A percentile compares a stretch with the other conserved stretches of the same genome.
Evolutionary conservation across 2,113 vertebrate species (phyloP).

Genomic region (Trematocara unimaculatum): DNA sequence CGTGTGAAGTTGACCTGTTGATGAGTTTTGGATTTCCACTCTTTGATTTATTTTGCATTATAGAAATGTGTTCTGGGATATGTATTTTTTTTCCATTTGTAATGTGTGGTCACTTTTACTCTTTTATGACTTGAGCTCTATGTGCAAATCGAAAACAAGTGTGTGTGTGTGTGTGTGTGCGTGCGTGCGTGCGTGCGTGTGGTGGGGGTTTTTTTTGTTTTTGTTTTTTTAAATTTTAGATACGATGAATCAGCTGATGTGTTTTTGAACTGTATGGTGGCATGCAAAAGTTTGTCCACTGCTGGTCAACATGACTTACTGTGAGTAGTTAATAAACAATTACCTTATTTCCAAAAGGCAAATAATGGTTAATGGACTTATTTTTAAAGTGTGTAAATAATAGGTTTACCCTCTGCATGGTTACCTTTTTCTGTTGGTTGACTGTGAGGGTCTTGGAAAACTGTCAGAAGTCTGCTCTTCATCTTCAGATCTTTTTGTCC

Average conservation of each 20-base stretch:
- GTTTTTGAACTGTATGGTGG: conserved; percentile 52
- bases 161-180: not conserved
- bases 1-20: not conserved
- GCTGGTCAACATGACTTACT: not conserved
- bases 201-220: fast-evolving
- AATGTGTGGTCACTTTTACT: conserved; percentile 58
- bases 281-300: not conserved
- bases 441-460: not conserved
- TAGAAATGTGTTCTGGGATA: conserved; percentile 51
- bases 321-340: not conserved
- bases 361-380: not conserved
- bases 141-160: conserved; percentile 48
- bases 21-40: conserved; percentile 43
- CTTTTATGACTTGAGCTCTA: conserved; percentile 50
- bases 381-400: not conserved
- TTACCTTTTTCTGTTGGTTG: not conserved
- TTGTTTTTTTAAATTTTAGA: not conserved
- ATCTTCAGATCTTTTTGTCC: not conserved
- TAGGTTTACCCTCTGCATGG: not conserved
- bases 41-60: conserved; percentile 65
- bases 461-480: not conserved
- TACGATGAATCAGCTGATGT: conserved; percentile 58
- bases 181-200: not conserved
- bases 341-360: not conserved
- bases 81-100: conserved; percentile 50